Conservation (phyloP, 35 echinoderm and acorn worm genomes). For the Chiridota heheva region DNA sequence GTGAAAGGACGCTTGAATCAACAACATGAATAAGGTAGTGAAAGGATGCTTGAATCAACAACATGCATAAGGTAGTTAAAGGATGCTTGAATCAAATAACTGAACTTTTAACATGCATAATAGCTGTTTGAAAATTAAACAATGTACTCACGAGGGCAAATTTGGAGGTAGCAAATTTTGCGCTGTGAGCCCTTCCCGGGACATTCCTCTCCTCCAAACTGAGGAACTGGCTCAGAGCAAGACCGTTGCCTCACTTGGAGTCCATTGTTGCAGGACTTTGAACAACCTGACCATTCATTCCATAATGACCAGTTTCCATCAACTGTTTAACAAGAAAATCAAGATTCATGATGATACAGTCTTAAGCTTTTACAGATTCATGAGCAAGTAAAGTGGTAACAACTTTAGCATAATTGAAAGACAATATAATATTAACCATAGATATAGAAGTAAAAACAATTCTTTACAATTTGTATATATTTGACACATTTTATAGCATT, state of each 20-base stretch:
- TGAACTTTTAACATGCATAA: background rate
- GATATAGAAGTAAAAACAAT: no score
- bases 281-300: slow-evolving; percentile 44
- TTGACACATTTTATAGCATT: no score
- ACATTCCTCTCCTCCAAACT: slow-evolving; percentile 31
- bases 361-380: background rate
- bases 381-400: background rate
- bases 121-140: no score
- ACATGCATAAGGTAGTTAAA: background rate
- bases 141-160: slow-evolving; percentile 48
- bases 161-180: slow-evolving; percentile 21
- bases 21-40: no score
- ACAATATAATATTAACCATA: background rate
- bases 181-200: background rate
- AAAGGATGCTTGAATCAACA: no score
- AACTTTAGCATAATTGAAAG: background rate
- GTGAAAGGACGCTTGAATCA: no score
- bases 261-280: slow-evolving; percentile 39
- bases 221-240: slow-evolving; percentile 39
- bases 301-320: slow-evolving; percentile 38
- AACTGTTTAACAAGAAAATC: slow-evolving; percentile 19
- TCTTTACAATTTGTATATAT: no score
- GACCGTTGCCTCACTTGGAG: background rate
- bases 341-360: background rate
- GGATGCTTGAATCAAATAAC: background rate